Percentiles rank a stretch among this genome's conserved stretches.
Conservation (phyloP, 2,888 invertebrate species). For the Orchestes rusci region DNA sequence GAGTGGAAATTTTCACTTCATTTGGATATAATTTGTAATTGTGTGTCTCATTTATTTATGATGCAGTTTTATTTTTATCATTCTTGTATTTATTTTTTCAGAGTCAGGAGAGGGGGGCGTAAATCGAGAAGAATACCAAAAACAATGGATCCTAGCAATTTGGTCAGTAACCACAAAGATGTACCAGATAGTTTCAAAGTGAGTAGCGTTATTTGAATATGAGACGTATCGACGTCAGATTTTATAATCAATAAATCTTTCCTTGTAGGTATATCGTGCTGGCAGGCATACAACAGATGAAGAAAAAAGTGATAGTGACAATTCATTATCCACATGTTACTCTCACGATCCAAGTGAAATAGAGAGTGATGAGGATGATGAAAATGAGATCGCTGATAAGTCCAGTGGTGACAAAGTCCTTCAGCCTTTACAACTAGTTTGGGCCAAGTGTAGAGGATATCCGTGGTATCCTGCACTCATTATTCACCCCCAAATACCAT, state of each 20-base stretch:
- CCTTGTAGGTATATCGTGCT: conserved; percentile 44
- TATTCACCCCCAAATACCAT: conserved; percentile 89
- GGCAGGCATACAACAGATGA: conserved; percentile 40
- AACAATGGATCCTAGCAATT: conserved; percentile 17
- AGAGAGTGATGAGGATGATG: conserved; percentile 40
- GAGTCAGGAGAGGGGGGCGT: too few species aligned
- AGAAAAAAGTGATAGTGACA: conserved; percentile 41
- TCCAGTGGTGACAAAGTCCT: conserved; percentile 45
- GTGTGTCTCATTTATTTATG: too few species aligned
- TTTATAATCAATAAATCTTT: background rate
- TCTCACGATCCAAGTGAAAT: conserved; percentile 42
- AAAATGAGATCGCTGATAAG: conserved; percentile 37
- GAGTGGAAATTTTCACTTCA: too few species aligned
- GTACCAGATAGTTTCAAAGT: conserved; percentile 48
- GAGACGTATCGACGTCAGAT: background rate
- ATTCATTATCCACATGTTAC: conserved; percentile 46
- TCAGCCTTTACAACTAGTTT: conserved; percentile 85
- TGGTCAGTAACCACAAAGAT: conserved; percentile 19
- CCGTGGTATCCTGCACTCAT: conserved; percentile 97
- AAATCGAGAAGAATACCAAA: conserved; percentile 26
- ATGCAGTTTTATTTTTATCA: too few species aligned
- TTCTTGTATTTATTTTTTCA: too few species aligned
- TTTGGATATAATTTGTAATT: too few species aligned
- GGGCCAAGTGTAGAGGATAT: conserved; percentile 95
- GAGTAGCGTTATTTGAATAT: background rate